Evolutionary conservation across 2,888 invertebrate genomes (phyloP), one percentile per base, ranked within the genome.

Genomic region (Harpalus rubripes): DNA sequence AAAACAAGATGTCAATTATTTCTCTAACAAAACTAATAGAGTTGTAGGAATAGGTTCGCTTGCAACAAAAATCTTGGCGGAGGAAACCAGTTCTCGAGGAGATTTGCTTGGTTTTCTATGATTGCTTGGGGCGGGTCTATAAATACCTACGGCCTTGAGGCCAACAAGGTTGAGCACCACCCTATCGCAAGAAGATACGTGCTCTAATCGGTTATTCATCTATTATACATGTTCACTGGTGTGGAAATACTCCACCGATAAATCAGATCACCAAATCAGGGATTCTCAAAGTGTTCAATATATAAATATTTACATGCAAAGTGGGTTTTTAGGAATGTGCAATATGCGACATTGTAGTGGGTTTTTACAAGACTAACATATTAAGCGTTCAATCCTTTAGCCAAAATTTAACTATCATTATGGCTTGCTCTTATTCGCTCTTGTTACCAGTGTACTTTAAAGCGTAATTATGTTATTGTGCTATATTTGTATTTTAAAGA

Each of bases 121-220:
- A 52, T 76, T 52, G 68, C 81, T 68, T 56, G 65, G 56, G 68
- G 81, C 81, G 12, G 61, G 18, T 81, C 68, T 81, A 68, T 81
- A 81, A 81, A 65, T 81, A 63, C 63, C 16, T 61, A 59, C 76
- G 74, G 59, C 83, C 83, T 83, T 83, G 83, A 41, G 83, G 74
- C 41, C 39, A 76, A 7, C 39, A 68, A 58, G 82, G 82, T 32
- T 82, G 72, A 26, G 26, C 32, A 32, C n/a, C 56, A 78, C 78
- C 78, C 58, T 58, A 32, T 26, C 56, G 26, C 44, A 74, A 10
- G 26, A 15, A 76, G 15, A 22, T 72, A 65, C 41, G 4, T 52
- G 8, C 32, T 18, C 18, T 74, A 83, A 83, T 83, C 74, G 59
- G 74, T 76, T 76, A 74, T 72, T 82, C 65, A 58, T 83, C 74